Conservation (phyloP, 2,797 vertebrate species). For the Anableps anableps region DNA sequence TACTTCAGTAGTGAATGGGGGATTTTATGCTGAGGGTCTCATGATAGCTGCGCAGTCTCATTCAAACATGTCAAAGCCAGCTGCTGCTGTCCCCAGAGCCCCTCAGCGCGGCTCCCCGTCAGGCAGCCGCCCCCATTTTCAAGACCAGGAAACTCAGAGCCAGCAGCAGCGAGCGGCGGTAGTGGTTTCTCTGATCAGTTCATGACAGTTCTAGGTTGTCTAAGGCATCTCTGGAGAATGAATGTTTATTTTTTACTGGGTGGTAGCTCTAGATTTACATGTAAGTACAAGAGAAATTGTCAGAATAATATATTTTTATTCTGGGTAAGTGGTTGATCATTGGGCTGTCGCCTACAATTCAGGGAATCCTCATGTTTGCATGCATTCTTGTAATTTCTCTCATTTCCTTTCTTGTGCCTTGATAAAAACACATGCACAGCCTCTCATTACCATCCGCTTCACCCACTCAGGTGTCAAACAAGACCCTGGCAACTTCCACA, state of each 20-base stretch:
- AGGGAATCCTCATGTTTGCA: not conserved
- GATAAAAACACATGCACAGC: not conserved
- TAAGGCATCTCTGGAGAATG: conserved; percentile 38
- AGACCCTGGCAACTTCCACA: not conserved
- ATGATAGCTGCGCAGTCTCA: conserved; percentile 25
- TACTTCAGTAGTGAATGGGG: conserved; percentile 20
- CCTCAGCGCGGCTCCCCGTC: not conserved
- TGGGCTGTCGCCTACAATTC: not conserved
- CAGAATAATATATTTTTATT: conserved; percentile 27
- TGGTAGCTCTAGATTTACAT: conserved; percentile 43
- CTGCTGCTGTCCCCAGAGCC: conserved; percentile 31
- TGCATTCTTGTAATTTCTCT: not conserved
- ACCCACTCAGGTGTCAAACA: conserved; percentile 12
- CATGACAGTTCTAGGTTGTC: conserved; percentile 71
- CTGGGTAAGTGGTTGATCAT: not conserved
- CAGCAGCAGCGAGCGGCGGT: not conserved
- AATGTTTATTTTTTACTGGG: conserved; percentile 44
- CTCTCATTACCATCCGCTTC: not conserved
- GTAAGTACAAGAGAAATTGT: conserved; percentile 16
- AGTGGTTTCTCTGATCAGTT: conserved; percentile 49
- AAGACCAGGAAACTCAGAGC: conserved; percentile 33
- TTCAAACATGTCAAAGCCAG: conserved; percentile 55
- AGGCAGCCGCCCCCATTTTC: conserved; percentile 23
- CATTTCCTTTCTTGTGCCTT: not conserved
- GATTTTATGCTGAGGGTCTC: conserved; percentile 28